Conservation (phyloP, 2,888 invertebrate genomes). For the Plemyria rubiginata region DNA sequence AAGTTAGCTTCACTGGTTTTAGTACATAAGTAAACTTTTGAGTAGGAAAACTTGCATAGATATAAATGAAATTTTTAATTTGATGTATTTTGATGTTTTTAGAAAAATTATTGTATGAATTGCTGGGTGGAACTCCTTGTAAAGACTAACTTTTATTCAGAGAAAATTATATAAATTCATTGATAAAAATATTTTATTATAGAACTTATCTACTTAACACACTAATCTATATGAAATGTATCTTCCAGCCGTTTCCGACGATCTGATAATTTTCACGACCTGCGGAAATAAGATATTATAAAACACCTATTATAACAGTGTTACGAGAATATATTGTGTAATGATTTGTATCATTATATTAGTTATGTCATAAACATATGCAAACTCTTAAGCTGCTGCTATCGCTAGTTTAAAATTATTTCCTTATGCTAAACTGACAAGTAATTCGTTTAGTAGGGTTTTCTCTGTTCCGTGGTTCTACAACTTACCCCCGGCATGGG, state of each 20-base stretch:
- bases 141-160: neutral
- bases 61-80: too few relatives aligned
- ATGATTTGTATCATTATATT: constrained; percentile 23
- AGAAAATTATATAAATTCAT: neutral
- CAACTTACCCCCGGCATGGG: too few relatives aligned
- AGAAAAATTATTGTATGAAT: too few relatives aligned
- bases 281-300: constrained; percentile 68
- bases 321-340: constrained; percentile 25
- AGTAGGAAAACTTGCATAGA: too few relatives aligned
- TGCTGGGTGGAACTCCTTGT: too few relatives aligned
- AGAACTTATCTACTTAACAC: constrained; percentile 75
- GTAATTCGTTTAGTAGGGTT: neutral
- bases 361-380: constrained; percentile 22
- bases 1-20: too few relatives aligned
- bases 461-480: too few relatives aligned
- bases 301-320: constrained; percentile 1
- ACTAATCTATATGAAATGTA: constrained; percentile 99
- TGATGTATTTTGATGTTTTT: too few relatives aligned
- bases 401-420: constrained; percentile 6
- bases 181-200: constrained; percentile 33
- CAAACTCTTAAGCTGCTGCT: constrained; percentile 6
- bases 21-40: too few relatives aligned
- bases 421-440: neutral
- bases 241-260: constrained; percentile 98
- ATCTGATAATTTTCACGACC: constrained; percentile 98